phyloP scores from a whole-genome alignment of 1,140 invertebrate genomes.

The Chionoecetes opilio region DNA sequence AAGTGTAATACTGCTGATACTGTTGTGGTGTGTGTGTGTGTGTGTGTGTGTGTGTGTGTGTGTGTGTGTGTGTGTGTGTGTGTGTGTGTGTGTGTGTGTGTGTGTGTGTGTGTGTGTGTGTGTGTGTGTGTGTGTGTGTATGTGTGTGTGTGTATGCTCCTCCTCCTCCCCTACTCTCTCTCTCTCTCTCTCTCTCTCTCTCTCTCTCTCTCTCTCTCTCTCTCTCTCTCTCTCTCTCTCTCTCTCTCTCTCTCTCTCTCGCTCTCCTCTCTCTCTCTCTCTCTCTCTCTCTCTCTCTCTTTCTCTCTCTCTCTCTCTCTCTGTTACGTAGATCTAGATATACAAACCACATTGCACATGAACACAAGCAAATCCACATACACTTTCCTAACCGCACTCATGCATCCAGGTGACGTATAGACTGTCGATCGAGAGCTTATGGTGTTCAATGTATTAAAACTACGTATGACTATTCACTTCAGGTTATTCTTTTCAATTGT shows the following conservation, averaged over 20 bases:
- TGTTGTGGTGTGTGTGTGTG: neutral
- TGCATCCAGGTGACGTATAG: too few relatives aligned
- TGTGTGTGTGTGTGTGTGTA: neutral
- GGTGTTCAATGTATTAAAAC: too few relatives aligned
- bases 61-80: neutral
- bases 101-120: neutral
- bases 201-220: conserved; percentile 47
- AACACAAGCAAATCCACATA: too few relatives aligned
- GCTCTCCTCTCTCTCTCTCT: neutral
- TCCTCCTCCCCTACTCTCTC: conserved; percentile 7
- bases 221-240: neutral
- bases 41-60: neutral
- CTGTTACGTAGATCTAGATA: too few relatives aligned
- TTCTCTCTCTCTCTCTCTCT: too few relatives aligned
- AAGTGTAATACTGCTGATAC: neutral
- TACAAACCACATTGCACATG: too few relatives aligned
- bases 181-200: conserved; percentile 54
- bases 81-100: neutral
- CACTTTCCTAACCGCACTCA: too few relatives aligned
- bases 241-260: neutral
- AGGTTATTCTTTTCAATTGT: too few relatives aligned
- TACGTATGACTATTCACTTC: too few relatives aligned
- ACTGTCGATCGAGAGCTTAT: too few relatives aligned
- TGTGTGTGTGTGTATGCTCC: neutral
- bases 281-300: neutral